These are phyloP conservation scores for Gortyna flavago DNA, from an alignment of 2,888 invertebrate genomes.

Conservation along the genomic window DNA sequence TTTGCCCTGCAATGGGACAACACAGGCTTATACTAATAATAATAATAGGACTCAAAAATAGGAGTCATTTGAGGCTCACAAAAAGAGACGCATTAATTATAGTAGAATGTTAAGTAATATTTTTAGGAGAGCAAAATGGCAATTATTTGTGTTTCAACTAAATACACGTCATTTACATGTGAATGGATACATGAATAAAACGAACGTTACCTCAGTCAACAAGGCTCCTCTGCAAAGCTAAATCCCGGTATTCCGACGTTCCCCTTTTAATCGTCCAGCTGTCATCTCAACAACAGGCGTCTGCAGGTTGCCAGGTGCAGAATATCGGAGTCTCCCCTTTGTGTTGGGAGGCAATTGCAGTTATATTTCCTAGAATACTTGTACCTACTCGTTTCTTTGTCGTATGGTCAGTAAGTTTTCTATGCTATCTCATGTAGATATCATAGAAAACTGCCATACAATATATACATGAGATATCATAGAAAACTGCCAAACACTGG, in stretches of 20 bases:
- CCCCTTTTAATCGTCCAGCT: conserved; percentile 16
- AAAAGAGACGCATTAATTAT: not conserved
- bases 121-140: not conserved
- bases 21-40: not conserved
- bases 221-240: too few species aligned
- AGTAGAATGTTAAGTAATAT: not conserved
- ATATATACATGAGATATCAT: too few species aligned
- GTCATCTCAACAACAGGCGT: conserved; percentile 11
- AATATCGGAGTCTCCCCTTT: not conserved
- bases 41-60: not conserved
- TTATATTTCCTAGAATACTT: not conserved
- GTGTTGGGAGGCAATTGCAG: not conserved
- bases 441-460: too few species aligned
- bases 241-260: not conserved
- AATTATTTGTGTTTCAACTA: not conserved
- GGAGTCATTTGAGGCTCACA: not conserved
- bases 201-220: not conserved
- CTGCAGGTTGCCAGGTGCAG: conserved; percentile 10
- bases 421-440: not conserved
- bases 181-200: not conserved
- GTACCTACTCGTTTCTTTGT: too few species aligned
- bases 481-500: too few species aligned
- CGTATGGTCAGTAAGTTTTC: not conserved
- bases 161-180: not conserved
- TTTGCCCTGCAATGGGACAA: not conserved